Base-by-base conservation (phyloP, 2,113 vertebrate genomes). In the Myotis lucifugus region DNA sequence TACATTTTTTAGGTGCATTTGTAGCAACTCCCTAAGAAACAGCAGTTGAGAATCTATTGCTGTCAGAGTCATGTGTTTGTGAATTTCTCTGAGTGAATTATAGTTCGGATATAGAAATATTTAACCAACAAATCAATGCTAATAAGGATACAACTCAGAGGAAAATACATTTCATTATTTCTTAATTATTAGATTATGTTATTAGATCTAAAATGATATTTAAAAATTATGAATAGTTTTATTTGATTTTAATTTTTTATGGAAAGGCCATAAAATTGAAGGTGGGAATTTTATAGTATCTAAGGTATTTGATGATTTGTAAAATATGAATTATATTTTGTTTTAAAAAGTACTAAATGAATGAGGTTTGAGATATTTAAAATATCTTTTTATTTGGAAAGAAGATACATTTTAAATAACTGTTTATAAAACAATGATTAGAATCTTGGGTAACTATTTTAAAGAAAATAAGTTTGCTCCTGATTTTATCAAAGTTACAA, bases 111-210 rank as follows among this genome's bases (percentile, higher is more conserved):
- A 46, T 2, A 77, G 21, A 17, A 56, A 74, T 64, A 69, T 34
- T 76, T 94, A 85, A 64, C 9, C 13, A 66, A n/a, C 69, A 1
- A 88, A 34, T 92, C 23, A 70, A 52, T 85, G 64, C 3, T 84
- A 85, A 92, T 46, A 85, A n/a, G 18, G 23, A 50, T 73, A 61
- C 19, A 78, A 72, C 15, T 67, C 7, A 93, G 37, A 72, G 52
- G 10, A 88, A 85, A 92, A 93, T 83, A 42, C 0, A 78, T 79
- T 64, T 37, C 0, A 50, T 59, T 88, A 70, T 85, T 72, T 91
- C 9, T 90, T 86, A 91, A 74, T 91, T 88, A 78, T 81, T 76
- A 93, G 23, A 82, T 90, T 56, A 48, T 1, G 72, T 64, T 69
- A 85, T 54, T 91, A 86, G 14, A 76, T 81, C 13, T 88, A 40